A percentile compares a stretch with the other conserved stretches of the same genome.
Evolutionary conservation across 2,113 vertebrate genomes (phyloP).

Genomic region (Dendrocopos noguchii): DNA sequence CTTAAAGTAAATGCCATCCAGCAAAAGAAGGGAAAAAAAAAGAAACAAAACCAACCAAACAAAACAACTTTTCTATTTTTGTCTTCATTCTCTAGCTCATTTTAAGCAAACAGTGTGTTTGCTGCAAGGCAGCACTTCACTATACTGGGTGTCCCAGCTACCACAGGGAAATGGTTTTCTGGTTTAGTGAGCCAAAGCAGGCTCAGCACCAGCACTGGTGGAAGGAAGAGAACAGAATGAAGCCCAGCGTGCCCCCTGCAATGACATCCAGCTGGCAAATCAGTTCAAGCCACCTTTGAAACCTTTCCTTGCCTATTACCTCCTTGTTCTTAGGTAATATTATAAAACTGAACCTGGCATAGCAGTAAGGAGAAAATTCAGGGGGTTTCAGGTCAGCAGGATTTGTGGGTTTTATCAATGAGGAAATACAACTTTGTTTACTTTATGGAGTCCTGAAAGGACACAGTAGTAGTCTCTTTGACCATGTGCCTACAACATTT

Average conservation of each 20-base stretch:
- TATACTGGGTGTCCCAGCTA: neutral
- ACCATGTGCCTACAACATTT: neutral
- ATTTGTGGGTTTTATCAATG: neutral
- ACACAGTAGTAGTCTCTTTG: neutral
- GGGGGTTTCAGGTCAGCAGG: neutral
- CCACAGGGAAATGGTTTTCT: neutral
- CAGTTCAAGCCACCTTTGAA: neutral
- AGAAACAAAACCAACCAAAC: neutral
- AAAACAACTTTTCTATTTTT: neutral
- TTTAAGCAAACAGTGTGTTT: neutral
- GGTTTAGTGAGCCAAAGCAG: neutral
- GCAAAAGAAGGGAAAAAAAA: neutral
- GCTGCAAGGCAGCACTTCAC: neutral
- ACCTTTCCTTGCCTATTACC: neutral
- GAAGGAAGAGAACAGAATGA: neutral
- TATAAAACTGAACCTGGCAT: neutral
- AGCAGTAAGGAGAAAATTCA: neutral
- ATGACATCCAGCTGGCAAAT: neutral
- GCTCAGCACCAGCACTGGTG: rapidly evolving
- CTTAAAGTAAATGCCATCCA: neutral
- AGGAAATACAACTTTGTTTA: neutral
- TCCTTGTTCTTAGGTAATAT: neutral
- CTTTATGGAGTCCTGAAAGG: neutral
- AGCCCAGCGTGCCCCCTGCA: neutral
- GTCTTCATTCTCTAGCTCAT: neutral